Evolutionary conservation across 2,113 vertebrate genomes (phyloP).

Genomic region (Brienomyrus longianalis): DNA sequence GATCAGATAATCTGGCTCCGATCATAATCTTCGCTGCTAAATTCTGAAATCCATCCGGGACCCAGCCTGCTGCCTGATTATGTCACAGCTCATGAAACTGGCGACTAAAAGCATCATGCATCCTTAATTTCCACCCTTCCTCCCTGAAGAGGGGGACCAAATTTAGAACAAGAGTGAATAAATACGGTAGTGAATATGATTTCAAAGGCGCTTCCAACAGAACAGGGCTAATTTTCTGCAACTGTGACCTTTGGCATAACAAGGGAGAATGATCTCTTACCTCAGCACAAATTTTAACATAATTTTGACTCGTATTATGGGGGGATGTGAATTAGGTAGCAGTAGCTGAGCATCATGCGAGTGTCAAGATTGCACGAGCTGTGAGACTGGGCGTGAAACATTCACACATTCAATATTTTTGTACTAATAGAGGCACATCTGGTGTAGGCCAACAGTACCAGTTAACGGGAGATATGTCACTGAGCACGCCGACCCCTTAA

Average conservation of each 20-base stretch:
- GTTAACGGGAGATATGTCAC: background rate
- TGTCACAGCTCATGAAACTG: background rate
- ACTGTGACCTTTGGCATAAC: background rate
- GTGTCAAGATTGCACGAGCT: background rate
- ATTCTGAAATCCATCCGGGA: background rate
- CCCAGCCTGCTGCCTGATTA: background rate
- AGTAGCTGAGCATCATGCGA: no score
- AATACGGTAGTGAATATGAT: background rate
- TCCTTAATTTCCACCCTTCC: background rate
- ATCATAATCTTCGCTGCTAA: background rate
- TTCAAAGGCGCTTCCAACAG: background rate
- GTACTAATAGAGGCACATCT: background rate
- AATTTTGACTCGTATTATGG: background rate
- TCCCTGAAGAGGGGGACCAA: slow-evolving; percentile 4
- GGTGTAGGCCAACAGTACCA: no score
- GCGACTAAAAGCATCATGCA: background rate
- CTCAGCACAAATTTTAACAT: background rate
- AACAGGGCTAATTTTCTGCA: slow-evolving; percentile 11
- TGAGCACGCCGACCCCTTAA: background rate
- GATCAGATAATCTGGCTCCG: background rate
- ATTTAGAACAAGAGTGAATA: slow-evolving; percentile 3
- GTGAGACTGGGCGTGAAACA: background rate
- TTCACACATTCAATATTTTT: background rate
- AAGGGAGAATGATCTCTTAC: background rate
- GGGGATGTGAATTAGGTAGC: background rate